Base-by-base conservation (phyloP, 1,140 invertebrate species). In the Penaeus vannamei region DNA sequence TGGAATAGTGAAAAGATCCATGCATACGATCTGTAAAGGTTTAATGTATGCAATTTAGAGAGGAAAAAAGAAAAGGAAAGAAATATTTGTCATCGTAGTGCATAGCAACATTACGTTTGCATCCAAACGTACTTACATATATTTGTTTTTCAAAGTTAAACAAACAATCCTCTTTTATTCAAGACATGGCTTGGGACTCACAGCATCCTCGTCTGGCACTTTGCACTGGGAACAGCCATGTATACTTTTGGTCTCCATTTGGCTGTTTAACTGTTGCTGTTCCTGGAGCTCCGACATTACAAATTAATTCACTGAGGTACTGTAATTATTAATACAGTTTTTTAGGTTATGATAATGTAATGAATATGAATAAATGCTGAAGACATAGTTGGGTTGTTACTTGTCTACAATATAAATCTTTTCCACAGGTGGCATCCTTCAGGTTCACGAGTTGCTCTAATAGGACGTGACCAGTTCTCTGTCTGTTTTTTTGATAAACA, bases 191-290 rank as follows among this genome's bases (percentile, higher is more conserved):
- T 2, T 90, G 90, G 90, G 84, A 85, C 32, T 81, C 85, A 17
- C 60, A 36, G 42, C 72, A 82, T 22, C 46, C 80, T 10, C 79
- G 90, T 32, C 69, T 90, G 36, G 90, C 90, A 64, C 22, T 90
- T 26, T 84, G 85, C 42, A 84, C 90, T 66, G 90, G 90, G 23
- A 62, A 23, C 23, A 80, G 26, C 53, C 87, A 87, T 81, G 69
- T 90, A 20, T 90, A 83, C 81, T 85, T 90, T 26, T 90, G 90
- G 90, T 77, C 87, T 14, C 87, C 87, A 1, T 80, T 85, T 80
- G 87, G 87, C 69, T 84, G 82, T 80, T 42, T 89, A 23, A 84
- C 82, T 2, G 82, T 89, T 42, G 76, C 87, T 19, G 80, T 89
- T 19, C 87, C 87, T 23, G 59, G 76, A 12, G 87, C 82, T n/a